Base-by-base conservation (phyloP, 2,113 vertebrate species). In the Athene noctua region DNA sequence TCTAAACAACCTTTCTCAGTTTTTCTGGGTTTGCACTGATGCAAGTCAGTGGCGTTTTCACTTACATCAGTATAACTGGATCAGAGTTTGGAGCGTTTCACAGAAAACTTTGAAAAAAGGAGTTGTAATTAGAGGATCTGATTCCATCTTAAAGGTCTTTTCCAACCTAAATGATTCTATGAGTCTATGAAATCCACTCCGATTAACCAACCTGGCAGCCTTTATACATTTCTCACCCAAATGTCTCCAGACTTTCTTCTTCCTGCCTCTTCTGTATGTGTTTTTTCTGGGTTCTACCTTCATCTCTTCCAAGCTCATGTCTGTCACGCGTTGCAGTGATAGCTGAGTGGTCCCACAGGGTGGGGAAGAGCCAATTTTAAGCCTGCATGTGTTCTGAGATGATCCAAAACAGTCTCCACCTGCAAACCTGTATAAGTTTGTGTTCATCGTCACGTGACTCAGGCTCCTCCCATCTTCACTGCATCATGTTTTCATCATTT, bases 331-430 rank as follows among this genome's bases (percentile, higher is more conserved):
- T 73, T 83, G 44, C 72, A 55, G 23, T 25, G 10, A 7, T 54
- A 70, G 19, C 32, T 86, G 77, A 5, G 36, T 67, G 84, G 42
- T 54, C 38, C 46, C 46, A 54, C 18, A 21, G 44, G 7, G 27
- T 34, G 14, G 2, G 1, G 32, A 82, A 66, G 49, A 80, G 15
- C 25, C 29, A 11, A 2, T 78, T 88, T 29, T 38, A 59, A 83
- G 3, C 27, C 71, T 46, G 5, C 30, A 38, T 0, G 0, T 32
- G 1, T 65, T 72, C 47, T 61, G 23, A 52, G 72, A 11, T 49
- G 27, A n/a, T 54, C 13, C 65, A 30, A 57, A 73, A 27, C 44
- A 70, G 42, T 19, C 10, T 95, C 38, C 44, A 11, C 38, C 51
- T 72, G 71, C 27, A 72, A 40, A 58, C 40, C 17, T 77, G 34